phyloP scores from a whole-genome alignment of 2,888 invertebrate genomes.

The Myopa testacea region DNA sequence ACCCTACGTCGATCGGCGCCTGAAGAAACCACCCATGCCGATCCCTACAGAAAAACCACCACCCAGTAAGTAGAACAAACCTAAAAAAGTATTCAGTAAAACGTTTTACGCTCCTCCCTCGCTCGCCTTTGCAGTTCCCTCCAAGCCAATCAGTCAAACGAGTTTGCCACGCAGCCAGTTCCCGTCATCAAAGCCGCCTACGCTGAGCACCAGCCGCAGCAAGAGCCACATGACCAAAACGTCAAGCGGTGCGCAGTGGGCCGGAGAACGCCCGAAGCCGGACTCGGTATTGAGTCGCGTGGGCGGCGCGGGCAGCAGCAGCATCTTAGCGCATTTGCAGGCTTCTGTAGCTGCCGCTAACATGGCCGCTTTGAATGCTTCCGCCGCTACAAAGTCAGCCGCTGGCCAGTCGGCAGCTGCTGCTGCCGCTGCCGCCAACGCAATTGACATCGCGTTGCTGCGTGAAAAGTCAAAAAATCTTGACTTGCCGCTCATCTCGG shows the following conservation, averaged over 20 bases:
- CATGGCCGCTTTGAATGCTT: conserved; percentile 40
- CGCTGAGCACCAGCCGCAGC: conserved; percentile 55
- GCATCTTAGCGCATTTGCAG: conserved; percentile 62
- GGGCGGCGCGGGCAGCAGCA: conserved; percentile 55
- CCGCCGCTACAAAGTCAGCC: conserved; percentile 23
- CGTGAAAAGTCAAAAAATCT: conserved; percentile 90
- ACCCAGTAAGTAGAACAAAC: conserved; percentile 62
- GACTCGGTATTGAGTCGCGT: conserved; percentile 54
- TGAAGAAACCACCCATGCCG: conserved; percentile 69
- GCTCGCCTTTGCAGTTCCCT: conserved; percentile 59
- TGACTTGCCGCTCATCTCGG: conserved; percentile 91
- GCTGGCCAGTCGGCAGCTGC: conserved; percentile 67
- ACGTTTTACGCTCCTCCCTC: conserved; percentile 20
- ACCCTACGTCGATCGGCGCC: conserved; percentile 68
- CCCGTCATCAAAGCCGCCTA: conserved; percentile 56
- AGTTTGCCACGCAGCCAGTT: conserved; percentile 49
- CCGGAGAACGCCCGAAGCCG: conserved; percentile 60
- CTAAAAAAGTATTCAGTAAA: not conserved
- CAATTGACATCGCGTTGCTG: conserved; percentile 83
- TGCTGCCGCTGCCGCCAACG: conserved; percentile 61
- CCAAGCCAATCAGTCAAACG: conserved; percentile 55
- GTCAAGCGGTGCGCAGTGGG: conserved; percentile 64
- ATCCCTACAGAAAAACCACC: conserved; percentile 69
- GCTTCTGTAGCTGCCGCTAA: conserved; percentile 57
- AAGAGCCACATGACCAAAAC: conserved; percentile 61